Evolutionary conservation across 2,113 vertebrate genomes (phyloP), one percentile per base, ranked within the genome.

Genomic region (Periophthalmodon schlosseri): DNA sequence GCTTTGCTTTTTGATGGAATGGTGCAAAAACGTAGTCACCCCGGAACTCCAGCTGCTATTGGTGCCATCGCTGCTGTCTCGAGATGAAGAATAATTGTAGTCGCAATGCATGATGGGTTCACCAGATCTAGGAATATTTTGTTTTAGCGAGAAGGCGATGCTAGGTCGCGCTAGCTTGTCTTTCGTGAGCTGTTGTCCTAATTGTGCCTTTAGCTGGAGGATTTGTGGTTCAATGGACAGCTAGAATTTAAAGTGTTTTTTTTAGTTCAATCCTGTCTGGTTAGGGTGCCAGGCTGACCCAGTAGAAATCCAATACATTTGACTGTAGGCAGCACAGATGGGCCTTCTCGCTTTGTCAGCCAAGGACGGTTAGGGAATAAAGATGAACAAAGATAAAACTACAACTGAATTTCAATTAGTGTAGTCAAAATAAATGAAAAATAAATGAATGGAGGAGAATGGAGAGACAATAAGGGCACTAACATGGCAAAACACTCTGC

Each of bases 271-370:
- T 85, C 79, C 79, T 50, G 78, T 63, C 61, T 87, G 86, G 78
- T 65, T 75, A 79, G 73, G 76, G 77, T 74, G 82, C 46, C 82
- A 86, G 77, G 64, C 79, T 86, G 86, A 86, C 87, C 90, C 49
- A 78, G 72, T 84, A 81, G 63, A 46, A 76, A 79, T 77, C 82
- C 83, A 77, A 87, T 88, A 81, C 73, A 80, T 90, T 91, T 84
- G 70, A 88, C 87, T 87, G 75, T 64, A 86, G 87, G 88, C 87
- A 72, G 60, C 87, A 85, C 83, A 90, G 80, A 89, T 90, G 90
- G 60, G 89, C 80, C 66, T 81, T 75, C 77, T 74, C 68, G 65
- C 71, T 81, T 69, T 76, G 78, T 76, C 68, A 83, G 46, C 61
- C 83, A 81, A 85, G 77, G 84, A 74, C 78, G 79, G 72, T 47